Evolutionary conservation across 35 echinoderm and acorn worm genomes (phyloP).

Genomic region (Chiridota heheva): DNA sequence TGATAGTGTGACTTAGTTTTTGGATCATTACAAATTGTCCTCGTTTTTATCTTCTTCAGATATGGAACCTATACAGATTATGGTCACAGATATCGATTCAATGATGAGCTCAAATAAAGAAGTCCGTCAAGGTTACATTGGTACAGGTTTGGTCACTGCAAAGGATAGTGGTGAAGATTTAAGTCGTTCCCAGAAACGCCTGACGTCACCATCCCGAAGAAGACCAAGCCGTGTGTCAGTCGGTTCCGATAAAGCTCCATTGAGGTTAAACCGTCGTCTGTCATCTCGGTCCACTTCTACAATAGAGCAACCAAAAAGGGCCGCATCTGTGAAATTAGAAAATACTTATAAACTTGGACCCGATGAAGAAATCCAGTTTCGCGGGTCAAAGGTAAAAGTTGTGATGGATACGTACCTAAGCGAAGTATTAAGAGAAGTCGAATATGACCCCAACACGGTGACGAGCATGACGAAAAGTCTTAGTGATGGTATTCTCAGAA

Average conservation of each 20-base stretch:
- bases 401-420: neutral
- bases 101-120: neutral
- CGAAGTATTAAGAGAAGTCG: neutral
- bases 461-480: slow-evolving; percentile 17
- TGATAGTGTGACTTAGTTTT: no score
- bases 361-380: neutral
- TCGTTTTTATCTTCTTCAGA: no score
- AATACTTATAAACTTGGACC: slow-evolving; percentile 63
- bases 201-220: neutral
- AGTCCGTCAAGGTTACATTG: neutral
- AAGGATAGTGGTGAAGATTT: neutral
- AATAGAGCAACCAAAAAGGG: neutral
- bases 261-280: no score
- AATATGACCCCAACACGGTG: slow-evolving; percentile 10
- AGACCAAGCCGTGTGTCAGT: neutral
- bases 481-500: slow-evolving; percentile 23
- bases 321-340: neutral
- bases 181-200: neutral
- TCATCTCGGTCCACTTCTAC: neutral
- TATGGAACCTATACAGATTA: neutral
- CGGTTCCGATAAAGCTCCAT: no score
- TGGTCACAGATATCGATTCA: neutral
- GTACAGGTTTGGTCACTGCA: neutral
- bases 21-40: no score
- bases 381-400: neutral